These are phyloP conservation scores for Zhuqinia jingwanae DNA, from an alignment of 2,888 invertebrate genomes.

Conservation along the genomic window DNA sequence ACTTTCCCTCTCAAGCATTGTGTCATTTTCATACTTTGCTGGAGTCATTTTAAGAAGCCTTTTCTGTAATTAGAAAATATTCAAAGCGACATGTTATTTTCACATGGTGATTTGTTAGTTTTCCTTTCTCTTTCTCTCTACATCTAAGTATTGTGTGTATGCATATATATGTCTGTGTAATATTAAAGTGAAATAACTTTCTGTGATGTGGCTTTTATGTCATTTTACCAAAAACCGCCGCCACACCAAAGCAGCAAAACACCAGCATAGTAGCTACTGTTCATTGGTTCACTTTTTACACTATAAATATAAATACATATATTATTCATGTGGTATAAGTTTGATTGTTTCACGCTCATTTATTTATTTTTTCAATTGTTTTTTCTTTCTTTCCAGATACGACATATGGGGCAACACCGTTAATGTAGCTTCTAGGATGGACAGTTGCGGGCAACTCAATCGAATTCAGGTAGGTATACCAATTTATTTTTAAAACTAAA, in stretches of 20 bases:
- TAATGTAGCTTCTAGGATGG: constrained; percentile 98
- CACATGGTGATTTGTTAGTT: constrained; percentile 5
- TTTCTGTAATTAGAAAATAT: constrained; percentile 43
- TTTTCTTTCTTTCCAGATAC: constrained; percentile 82
- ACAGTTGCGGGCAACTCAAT: constrained; percentile 95
- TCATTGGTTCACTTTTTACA: too few species aligned
- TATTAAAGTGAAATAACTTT: constrained; percentile 27
- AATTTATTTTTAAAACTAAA: background rate
- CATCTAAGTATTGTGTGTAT: too few species aligned
- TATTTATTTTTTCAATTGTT: background rate
- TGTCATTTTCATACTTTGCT: constrained; percentile 48
- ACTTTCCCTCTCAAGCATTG: constrained; percentile 29
- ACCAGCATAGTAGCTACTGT: too few species aligned
- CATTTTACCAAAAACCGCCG: constrained; percentile 7
- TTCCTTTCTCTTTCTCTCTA: too few species aligned
- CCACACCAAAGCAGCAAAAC: background rate
- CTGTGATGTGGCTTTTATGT: constrained; percentile 33
- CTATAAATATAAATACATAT: too few species aligned
- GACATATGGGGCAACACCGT: constrained; percentile 99
- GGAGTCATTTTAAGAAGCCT: constrained; percentile 46
- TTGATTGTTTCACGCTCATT: background rate
- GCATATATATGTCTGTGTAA: background rate
- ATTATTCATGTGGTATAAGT: too few species aligned
- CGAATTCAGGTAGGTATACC: constrained; percentile 87
- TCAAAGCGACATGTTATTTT: constrained; percentile 38